Conservation (phyloP, 2,113 vertebrate species). For the Fregetta grallaria region DNA sequence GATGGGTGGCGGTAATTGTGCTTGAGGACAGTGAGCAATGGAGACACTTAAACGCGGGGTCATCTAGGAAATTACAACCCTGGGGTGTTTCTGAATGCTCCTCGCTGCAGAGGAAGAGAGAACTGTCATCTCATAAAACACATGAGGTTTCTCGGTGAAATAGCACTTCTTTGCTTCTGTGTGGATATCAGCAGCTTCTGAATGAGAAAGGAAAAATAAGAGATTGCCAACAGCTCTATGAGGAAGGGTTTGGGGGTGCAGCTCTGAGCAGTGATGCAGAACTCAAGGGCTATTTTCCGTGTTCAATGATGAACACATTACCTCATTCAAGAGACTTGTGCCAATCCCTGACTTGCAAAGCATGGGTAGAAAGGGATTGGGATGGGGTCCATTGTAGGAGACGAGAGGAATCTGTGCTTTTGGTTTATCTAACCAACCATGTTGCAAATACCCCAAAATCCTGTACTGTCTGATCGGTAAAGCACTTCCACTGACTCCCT, state of each 20-base stretch:
- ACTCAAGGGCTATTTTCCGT: not conserved
- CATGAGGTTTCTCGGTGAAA: not conserved
- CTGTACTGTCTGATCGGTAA: not conserved
- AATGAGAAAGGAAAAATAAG: not conserved
- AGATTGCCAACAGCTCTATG: fast-evolving
- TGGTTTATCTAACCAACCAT: not conserved
- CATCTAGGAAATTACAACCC: not conserved
- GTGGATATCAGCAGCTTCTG: not conserved
- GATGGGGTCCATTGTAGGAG: not conserved
- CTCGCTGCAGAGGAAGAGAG: not conserved
- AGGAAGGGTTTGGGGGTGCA: not conserved
- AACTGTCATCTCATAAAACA: not conserved
- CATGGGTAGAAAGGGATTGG: not conserved
- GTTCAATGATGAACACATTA: not conserved
- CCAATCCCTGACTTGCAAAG: not conserved
- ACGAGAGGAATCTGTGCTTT: not conserved
- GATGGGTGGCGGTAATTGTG: not conserved
- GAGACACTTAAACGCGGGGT: not conserved
- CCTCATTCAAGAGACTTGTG: not conserved
- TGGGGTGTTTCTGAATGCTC: not conserved
- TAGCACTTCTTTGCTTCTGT: not conserved
- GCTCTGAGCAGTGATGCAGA: not conserved
- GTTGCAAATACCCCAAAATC: not conserved
- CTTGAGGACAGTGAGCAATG: not conserved
- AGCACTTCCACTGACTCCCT: not conserved